These are phyloP conservation scores for Oreochromis mossambicus DNA, from an alignment of 2,797 vertebrate genomes.

Conservation along the genomic window DNA sequence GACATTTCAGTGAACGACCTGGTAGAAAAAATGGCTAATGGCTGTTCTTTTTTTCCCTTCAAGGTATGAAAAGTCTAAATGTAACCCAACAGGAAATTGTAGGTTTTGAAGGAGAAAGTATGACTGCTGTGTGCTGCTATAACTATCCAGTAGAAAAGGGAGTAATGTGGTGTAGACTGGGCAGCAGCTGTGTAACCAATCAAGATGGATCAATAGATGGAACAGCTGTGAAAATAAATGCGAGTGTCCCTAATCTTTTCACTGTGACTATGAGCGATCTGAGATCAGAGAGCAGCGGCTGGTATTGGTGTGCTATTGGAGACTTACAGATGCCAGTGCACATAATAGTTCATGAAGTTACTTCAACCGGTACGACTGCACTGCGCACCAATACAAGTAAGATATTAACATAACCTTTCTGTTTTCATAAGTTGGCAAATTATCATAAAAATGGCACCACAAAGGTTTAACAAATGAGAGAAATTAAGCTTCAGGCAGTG, in stretches of 20 bases:
- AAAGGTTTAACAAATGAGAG: background rate
- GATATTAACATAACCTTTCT: background rate
- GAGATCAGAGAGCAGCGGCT: constrained; percentile 6
- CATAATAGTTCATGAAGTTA: background rate
- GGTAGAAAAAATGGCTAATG: background rate
- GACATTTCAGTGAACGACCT: background rate
- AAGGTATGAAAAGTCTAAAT: background rate
- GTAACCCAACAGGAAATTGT: constrained; percentile 6
- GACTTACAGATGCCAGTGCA: constrained; percentile 12
- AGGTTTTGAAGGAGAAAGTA: background rate
- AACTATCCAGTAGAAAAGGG: fast-evolving
- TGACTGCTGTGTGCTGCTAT: background rate
- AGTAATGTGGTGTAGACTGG: constrained; percentile 23
- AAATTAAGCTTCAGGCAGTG: background rate
- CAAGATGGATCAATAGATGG: background rate
- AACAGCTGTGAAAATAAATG: background rate
- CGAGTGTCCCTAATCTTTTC: background rate
- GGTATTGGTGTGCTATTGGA: constrained; percentile 13
- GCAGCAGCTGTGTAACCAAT: background rate
- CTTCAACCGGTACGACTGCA: background rate
- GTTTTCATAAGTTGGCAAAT: background rate
- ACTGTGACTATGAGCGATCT: constrained; percentile 28
- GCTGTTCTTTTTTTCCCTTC: background rate
- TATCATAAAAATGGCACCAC: background rate
- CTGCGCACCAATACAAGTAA: background rate